Percentiles rank a stretch among this genome's conserved stretches.
These are phyloP conservation scores for Sardinella longiceps DNA, from an alignment of 2,797 vertebrate genomes.

Conservation along the genomic window DNA sequence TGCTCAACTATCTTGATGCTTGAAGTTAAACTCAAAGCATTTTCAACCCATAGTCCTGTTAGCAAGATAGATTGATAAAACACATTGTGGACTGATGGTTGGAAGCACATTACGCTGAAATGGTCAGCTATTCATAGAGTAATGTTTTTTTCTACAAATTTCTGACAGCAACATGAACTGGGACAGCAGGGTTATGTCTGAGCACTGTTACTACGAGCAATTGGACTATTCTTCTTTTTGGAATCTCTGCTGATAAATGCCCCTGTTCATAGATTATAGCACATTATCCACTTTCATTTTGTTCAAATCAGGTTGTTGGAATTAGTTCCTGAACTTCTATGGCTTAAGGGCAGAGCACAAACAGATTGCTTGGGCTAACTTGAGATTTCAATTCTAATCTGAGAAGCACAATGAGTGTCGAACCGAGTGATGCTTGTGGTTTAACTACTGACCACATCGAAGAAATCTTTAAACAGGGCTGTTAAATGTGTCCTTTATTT, in stretches of 20 bases:
- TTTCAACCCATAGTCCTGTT: too few relatives aligned
- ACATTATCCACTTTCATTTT: neutral
- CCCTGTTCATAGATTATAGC: neutral
- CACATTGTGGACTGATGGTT: too few relatives aligned
- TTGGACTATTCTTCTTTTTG: neutral
- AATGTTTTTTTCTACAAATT: too few relatives aligned
- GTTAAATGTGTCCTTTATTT: conserved; percentile 20
- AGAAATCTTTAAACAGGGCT: conserved; percentile 56
- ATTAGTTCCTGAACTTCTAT: neutral
- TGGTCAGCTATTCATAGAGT: too few relatives aligned
- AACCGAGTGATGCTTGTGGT: neutral
- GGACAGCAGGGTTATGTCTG: too few relatives aligned
- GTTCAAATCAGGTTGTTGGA: neutral
- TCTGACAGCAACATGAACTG: too few relatives aligned
- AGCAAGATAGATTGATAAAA: too few relatives aligned
- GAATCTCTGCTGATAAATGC: neutral
- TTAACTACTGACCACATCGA: conserved; percentile 49
- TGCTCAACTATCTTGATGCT: neutral
- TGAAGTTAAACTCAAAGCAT: neutral
- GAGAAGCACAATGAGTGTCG: conserved; percentile 2
- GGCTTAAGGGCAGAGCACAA: neutral
- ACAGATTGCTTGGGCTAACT: neutral
- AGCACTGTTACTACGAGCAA: neutral
- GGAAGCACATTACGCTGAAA: too few relatives aligned
- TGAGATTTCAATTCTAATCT: neutral